A percentile compares a stretch with the other conserved stretches of the same genome.
Conservation (phyloP, 2,113 vertebrate species). For the Plecotus auritus region DNA sequence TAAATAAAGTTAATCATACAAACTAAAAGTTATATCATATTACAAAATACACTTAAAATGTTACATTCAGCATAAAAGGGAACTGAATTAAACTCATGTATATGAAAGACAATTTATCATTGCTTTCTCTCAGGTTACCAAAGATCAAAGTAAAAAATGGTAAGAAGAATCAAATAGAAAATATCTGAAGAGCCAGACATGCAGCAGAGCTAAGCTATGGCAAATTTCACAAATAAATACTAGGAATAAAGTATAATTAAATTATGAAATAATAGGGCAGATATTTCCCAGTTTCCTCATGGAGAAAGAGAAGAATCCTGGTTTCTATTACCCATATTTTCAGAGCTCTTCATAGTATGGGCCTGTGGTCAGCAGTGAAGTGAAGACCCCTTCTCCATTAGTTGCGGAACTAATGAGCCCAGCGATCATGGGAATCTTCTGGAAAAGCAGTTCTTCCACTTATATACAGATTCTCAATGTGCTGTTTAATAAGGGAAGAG, state of each 20-base stretch:
- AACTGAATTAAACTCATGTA: not conserved
- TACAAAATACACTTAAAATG: not conserved
- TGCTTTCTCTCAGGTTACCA: not conserved
- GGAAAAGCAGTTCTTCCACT: not conserved
- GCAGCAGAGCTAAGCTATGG: not conserved
- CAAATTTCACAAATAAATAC: not conserved
- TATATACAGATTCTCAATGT: not conserved
- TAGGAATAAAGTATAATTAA: not conserved
- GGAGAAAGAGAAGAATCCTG: not conserved
- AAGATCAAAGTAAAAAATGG: not conserved
- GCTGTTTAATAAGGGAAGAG: not conserved
- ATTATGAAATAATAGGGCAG: not conserved
- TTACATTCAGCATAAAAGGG: constrained; percentile 11
- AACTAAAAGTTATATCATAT: not conserved
- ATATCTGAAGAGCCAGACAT: not conserved
- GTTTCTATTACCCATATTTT: not conserved
- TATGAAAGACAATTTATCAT: not conserved
- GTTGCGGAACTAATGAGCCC: not conserved
- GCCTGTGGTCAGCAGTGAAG: not conserved
- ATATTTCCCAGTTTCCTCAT: not conserved
- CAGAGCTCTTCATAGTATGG: not conserved
- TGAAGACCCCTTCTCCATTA: not conserved
- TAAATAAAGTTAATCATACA: not conserved
- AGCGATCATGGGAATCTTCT: not conserved
- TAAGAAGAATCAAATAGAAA: not conserved